Evolutionary conservation across 2,797 vertebrate genomes (phyloP), one percentile per base, ranked within the genome.

Genomic region (Margarornis squamiger): DNA sequence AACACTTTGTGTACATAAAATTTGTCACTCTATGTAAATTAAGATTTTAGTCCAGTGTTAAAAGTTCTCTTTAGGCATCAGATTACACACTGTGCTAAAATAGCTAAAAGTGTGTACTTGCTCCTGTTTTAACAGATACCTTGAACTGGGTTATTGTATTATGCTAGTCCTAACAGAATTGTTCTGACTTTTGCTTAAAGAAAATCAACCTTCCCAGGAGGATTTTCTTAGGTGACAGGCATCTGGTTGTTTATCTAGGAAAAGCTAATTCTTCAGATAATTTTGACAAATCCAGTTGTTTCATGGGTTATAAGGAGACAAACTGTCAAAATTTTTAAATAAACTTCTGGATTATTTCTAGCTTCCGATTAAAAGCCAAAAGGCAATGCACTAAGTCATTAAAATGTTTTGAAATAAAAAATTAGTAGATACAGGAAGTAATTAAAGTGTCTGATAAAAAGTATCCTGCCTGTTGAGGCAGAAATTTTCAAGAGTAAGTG

Each of bases 281-380:
- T 90, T 76, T 76, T 92, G 80, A 63, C 80, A 73, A 89, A 93
- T 93, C 46, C 32, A 57, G 29, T 73, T 52, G 34, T 84, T 96
- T 70, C 51, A 23, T 49, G 45, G 59, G 65, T 90, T 68, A 78
- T n/a, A 78, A 70, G 29, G 58, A 93, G 73, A 76, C 59, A 87
- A 62, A 77, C 63, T 66, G 55, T 82, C 80, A 86, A 90, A 95
- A 72, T 90, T 88, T 86, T 58, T 81, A 93, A 88, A 90, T 81
- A 94, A 81, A 86, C 73, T 81, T 81, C 86, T 94, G 83, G 92
- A 63, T 94, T 93, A 88, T 87, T 93, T 94, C 79, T 90, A 72
- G n/a, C 55, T 88, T 90, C 90, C 88, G 75, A 93, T 68, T 51
- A 65, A 90, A 79, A 88, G 71, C 81, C 92, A 89, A 87, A 95